phyloP scores from a whole-genome alignment of 2,113 vertebrate genomes.

The Syngnathoides biaculeatus region DNA sequence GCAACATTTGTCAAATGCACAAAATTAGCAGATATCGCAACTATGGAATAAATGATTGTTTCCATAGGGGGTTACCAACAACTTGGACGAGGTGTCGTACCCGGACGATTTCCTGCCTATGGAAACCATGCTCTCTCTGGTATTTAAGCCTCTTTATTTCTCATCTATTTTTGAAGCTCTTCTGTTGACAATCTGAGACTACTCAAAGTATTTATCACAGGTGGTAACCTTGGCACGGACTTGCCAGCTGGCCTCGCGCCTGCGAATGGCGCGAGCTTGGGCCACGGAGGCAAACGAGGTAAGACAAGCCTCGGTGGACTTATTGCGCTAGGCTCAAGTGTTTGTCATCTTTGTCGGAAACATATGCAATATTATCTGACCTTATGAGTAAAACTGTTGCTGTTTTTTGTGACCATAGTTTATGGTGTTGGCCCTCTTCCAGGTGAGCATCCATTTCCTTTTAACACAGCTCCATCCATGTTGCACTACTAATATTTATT shows the following conservation, averaged over 20 bases:
- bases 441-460: slow-evolving; percentile 39
- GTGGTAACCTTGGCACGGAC: slow-evolving; percentile 55
- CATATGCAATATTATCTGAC: neutral
- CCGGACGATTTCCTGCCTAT: slow-evolving; percentile 53
- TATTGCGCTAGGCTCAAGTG: neutral
- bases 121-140: slow-evolving; percentile 56
- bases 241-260: slow-evolving; percentile 29
- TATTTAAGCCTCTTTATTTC: neutral
- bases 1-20: neutral
- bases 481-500: slow-evolving; percentile 9
- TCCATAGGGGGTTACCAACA: slow-evolving; percentile 53
- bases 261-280: slow-evolving; percentile 44
- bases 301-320: slow-evolving; percentile 14
- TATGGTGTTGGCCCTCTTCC: slow-evolving; percentile 53
- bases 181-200: neutral
- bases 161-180: neutral
- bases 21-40: neutral
- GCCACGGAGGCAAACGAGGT: slow-evolving; percentile 58
- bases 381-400: neutral
- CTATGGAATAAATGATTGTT: neutral
- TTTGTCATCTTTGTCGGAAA: neutral
- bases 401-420: slow-evolving; percentile 33
- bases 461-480: neutral
- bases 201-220: slow-evolving; percentile 22
- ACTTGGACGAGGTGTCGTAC: slow-evolving; percentile 49